phyloP scores from a whole-genome alignment of 2,888 invertebrate species.

The Mythimna pallens region DNA sequence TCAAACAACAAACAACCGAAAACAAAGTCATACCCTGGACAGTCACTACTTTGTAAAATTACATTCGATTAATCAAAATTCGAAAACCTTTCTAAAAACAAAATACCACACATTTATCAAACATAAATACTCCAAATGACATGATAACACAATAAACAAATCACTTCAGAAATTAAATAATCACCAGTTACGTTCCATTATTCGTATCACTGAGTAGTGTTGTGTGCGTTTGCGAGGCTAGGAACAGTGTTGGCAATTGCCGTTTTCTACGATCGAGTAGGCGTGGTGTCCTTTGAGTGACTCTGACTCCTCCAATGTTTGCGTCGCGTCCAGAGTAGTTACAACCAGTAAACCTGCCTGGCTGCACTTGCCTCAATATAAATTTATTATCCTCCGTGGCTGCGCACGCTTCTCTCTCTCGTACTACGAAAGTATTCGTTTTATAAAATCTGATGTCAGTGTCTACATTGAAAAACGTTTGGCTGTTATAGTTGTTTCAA shows the following conservation, averaged over 20 bases:
- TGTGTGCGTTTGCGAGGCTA: conserved; percentile 33
- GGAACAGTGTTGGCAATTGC: conserved; percentile 64
- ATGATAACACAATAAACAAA: conserved; percentile 62
- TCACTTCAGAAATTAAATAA: conserved; percentile 57
- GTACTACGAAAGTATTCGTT: conserved; percentile 13
- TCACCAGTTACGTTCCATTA: conserved; percentile 45
- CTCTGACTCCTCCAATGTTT: conserved; percentile 65
- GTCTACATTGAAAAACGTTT: conserved; percentile 46
- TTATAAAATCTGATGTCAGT: conserved; percentile 56
- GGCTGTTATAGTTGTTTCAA: conserved; percentile 26
- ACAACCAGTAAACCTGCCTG: conserved; percentile 82
- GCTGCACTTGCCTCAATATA: conserved; percentile 78
- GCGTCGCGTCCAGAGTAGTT: conserved; percentile 77
- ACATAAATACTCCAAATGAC: conserved; percentile 42
- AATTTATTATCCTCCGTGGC: conserved; percentile 81
- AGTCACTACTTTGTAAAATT: background rate
- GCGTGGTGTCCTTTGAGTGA: conserved; percentile 62
- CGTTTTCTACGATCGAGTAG: conserved; percentile 61
- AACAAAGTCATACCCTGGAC: too few relatives aligned
- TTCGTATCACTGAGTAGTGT: conserved; percentile 47
- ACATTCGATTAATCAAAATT: conserved; percentile 26
- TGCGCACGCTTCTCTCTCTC: conserved; percentile 35
- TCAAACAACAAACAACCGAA: too few relatives aligned
- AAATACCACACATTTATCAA: conserved; percentile 33
- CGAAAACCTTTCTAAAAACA: conserved; percentile 13